A percentile compares a stretch with the other conserved stretches of the same genome.
Conservation (phyloP, 2,113 vertebrate genomes). For the Crotalus viridis region DNA sequence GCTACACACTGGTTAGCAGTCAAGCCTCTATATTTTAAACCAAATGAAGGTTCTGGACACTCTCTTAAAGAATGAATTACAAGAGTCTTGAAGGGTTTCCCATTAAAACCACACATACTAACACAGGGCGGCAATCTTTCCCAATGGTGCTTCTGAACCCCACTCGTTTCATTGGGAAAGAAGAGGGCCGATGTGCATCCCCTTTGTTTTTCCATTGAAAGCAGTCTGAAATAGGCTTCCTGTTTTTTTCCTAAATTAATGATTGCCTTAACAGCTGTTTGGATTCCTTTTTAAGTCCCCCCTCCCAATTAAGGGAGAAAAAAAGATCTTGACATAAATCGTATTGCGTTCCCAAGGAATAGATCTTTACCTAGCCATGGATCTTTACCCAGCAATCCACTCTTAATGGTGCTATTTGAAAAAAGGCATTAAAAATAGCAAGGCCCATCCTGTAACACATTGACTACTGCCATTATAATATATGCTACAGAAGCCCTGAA, state of each 20-base stretch:
- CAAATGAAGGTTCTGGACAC: neutral
- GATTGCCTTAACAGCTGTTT: neutral
- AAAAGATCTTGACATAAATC: neutral
- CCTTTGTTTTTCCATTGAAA: neutral
- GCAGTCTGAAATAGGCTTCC: neutral
- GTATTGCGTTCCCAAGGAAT: neutral
- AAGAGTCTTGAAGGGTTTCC: neutral
- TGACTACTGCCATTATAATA: conserved; percentile 35
- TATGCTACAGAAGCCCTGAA: conserved; percentile 52
- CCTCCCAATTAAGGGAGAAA: accelerated
- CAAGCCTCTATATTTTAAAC: neutral
- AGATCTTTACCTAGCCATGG: neutral
- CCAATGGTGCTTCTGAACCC: neutral
- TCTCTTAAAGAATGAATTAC: neutral
- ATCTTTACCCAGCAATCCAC: conserved; percentile 15
- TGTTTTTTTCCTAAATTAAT: neutral
- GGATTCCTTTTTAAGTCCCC: neutral
- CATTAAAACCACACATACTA: no score
- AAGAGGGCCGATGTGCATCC: neutral
- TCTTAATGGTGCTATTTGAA: accelerated
- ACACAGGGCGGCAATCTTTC: neutral
- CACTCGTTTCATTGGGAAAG: neutral
- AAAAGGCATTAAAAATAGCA: neutral
- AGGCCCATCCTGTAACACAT: conserved; percentile 29
- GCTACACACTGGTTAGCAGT: neutral